phyloP scores from a whole-genome alignment of 2,888 invertebrate genomes.

The Lucinisca nassula region DNA sequence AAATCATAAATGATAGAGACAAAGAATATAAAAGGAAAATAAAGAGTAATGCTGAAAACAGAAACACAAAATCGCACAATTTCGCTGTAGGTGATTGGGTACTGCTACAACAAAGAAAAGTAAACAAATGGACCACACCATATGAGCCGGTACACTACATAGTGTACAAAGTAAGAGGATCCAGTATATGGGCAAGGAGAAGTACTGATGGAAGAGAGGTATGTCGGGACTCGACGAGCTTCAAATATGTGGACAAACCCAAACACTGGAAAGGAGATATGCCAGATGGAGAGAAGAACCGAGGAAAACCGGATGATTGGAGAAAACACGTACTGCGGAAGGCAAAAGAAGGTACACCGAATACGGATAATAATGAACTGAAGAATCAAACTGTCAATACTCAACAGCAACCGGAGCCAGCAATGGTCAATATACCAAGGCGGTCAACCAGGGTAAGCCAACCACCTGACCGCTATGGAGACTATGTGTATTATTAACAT shows the following conservation, averaged over 20 bases:
- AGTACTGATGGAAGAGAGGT: not conserved
- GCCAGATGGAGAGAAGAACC: not conserved
- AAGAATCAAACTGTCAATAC: not conserved
- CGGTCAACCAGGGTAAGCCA: too few species aligned
- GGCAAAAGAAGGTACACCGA: not conserved
- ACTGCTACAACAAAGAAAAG: not conserved
- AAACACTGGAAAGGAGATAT: not conserved
- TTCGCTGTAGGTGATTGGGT: not conserved
- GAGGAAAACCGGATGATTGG: not conserved
- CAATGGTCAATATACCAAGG: not conserved
- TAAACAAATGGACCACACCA: not conserved
- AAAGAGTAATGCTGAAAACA: slow-evolving; percentile 1
- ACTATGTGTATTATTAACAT: too few species aligned
- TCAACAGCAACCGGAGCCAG: not conserved
- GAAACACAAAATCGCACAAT: not conserved
- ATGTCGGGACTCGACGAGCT: not conserved
- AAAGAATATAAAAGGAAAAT: not conserved
- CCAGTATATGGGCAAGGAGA: not conserved
- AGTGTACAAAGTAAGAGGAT: not conserved
- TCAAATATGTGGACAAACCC: not conserved
- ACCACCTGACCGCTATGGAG: too few species aligned
- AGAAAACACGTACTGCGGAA: not conserved
- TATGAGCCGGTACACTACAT: not conserved
- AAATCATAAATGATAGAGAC: not conserved
- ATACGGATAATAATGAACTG: not conserved